Evolutionary conservation across 2,888 invertebrate species (phyloP), one percentile per base, ranked within the genome.

Genomic region (Oasisia sp.): DNA sequence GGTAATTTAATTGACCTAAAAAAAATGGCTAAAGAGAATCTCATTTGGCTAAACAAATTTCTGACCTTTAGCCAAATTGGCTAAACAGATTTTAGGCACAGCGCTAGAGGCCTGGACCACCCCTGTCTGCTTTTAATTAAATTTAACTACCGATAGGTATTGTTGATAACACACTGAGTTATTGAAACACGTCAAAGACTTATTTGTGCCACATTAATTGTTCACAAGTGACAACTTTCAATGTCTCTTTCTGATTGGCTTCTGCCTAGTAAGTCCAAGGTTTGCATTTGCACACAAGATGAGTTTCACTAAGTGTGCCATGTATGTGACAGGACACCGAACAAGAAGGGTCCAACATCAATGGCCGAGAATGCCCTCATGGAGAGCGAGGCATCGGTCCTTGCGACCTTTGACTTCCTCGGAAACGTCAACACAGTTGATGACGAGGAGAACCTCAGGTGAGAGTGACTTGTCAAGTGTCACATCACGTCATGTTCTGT

Each of bases 381-480:
- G 95, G 98, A 98, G 95, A 97, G 98, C 12, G 98, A 98, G 96
- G 98, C 98, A 92, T 98, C 99, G 89, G 99, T 99, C 93, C 98
- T 99, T 97, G 99, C 98, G 92, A 99, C 99, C 96, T 98, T 99
- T 96, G 99, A 99, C 97, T 99, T 99, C 97, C 97, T 99, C 94
- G 98, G 98, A 92, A 98, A 98, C 92, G 95, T 95, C 92, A 94
- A 94, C 93, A 95, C 96, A 45, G 98, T 98, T 94, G 98, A 98
- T 97, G 96, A 96, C 93, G 96, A 96, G 90, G 96, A 96, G 90
- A 96, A 95, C 91, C 92, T 94, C 38, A 93, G 93, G 93, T 93
- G 74, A 50, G 92, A 89, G 32, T n/a, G 32, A 27, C 32, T 74
- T 74, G 74, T 19, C 27, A 27, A 74, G 27, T 27, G 14, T 14